Evolutionary conservation across 2,113 vertebrate species (phyloP), one percentile per base, ranked within the genome.

Genomic region (Malurus melanocephalus): DNA sequence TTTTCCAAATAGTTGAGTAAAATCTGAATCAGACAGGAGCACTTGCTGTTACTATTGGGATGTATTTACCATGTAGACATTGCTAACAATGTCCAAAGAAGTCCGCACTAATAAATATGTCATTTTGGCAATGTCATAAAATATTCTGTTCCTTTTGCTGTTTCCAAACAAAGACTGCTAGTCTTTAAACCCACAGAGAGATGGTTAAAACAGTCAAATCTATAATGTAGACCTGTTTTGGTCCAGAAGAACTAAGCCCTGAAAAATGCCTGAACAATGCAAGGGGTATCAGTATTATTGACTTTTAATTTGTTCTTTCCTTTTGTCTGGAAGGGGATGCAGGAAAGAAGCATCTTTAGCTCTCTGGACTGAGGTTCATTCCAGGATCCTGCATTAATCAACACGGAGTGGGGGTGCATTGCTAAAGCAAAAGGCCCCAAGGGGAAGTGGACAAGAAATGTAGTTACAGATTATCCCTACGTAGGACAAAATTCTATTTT

Each of bases 381-480:
- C 52, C 38, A n/a, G 38, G 16, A 33, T 73, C 24, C 28, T 79
- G n/a, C 38, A 20, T 13, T 32, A 49, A 57, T 38, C 64, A 45
- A 3, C 35, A 4, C 1, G 17, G 48, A 33, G 8, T 16, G 10
- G 14, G 11, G 21, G 3, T 2, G 2, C 16, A 2, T 14, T 42
- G 33, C 12, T 74, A 28, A 78, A 69, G 22, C 20, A 85, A 75
- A 21, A 33, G 10, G 16, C 49, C 75, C 40, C 13, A 8, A 9
- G 45, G 55, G n/a, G 16, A 27, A 33, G 3, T 33, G 69, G 38
- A 75, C 57, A 19, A 42, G 69, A 90, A 90, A 65, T 57, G 24
- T 9, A 55, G 18, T 27, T 45, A 33, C 32, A 38, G 48, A 26
- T 81, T 27, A 43, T n/a, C 42, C 13, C 56, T 76, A 30, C 3